Base-by-base conservation (phyloP, 2,888 invertebrate species). In the Spicauda simplicius region DNA sequence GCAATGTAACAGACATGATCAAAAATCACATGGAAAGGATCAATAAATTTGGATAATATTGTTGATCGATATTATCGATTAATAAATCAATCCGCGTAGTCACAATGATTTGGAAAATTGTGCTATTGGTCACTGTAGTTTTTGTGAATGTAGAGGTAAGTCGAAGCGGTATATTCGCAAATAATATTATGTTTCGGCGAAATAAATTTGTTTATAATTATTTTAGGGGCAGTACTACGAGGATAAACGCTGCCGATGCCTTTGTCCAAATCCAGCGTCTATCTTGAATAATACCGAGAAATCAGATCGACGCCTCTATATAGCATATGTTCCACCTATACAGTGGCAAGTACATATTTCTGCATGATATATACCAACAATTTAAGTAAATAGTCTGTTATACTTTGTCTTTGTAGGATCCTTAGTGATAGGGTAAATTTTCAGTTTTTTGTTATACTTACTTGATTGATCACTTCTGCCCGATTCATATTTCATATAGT, bases 241-340 rank as follows among this genome's bases (percentile, higher is more conserved):
- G 80, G 97, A 97, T 82, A 96, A 95, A 77, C 87, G 97, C 77
- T 97, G 97, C 80, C 96, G 96, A 80, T 97, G 97, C 80, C 94
- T 97, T 33, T 97, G 97, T 77, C 97, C 97, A 0, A 95, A 95
- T 77, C 94, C 95, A 52, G 95, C 96, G 12, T 95, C 96, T 0
- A 94, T 95, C 70, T 94, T 96, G 60, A 94, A 88, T 64, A 76
- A 88, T 11, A 94, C 94, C 61, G 37, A 74, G 7, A 77, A 73
- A 30, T 93, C 94, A 0, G 94, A 94, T 60, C 94, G 95, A 52
- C 95, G 95, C 74, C 90, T 96, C 64, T 96, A 95, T 75, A 96
- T 96, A 67, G 95, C 95, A 30, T 96, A 96, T 86, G 96, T 97
- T 14, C 95, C 96, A 62, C 96, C 96, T 1, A 95, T 94, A 74